Conservation (phyloP, 1,140 invertebrate genomes). For the Lasaia peninsularis region DNA sequence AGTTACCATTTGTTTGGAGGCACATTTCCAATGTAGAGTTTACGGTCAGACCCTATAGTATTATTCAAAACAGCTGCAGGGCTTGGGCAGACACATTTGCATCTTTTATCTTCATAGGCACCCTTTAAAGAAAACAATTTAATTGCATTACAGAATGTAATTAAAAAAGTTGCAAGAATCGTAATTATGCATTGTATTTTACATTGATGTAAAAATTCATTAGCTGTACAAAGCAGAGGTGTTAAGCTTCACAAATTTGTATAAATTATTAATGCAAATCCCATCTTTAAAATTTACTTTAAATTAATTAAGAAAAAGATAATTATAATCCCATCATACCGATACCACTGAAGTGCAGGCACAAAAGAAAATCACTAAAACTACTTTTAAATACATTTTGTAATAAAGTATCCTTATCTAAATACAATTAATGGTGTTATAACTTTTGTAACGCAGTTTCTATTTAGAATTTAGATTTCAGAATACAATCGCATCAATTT, state of each 20-base stretch:
- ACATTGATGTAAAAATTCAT: no score
- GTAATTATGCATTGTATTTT: not conserved
- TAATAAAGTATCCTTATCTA: not conserved
- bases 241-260: not conserved
- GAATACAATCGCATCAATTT: no score
- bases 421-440: no score
- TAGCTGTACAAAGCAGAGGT: no score
- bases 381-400: constrained; percentile 35
- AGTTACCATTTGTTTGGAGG: constrained; percentile 87
- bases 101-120: constrained; percentile 89
- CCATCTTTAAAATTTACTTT: not conserved
- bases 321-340: constrained; percentile 29
- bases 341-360: constrained; percentile 30
- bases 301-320: not conserved
- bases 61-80: constrained; percentile 86
- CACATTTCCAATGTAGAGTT: constrained; percentile 88
- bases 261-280: not conserved
- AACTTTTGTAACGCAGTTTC: not conserved
- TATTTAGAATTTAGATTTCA: not conserved
- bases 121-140: constrained; percentile 26
- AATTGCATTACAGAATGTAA: not conserved
- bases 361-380: constrained; percentile 26
- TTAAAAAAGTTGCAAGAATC: not conserved
- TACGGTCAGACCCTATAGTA: constrained; percentile 75
- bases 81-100: constrained; percentile 92